Base-by-base conservation (phyloP, 1,140 invertebrate species). In the Drosophila auraria region DNA sequence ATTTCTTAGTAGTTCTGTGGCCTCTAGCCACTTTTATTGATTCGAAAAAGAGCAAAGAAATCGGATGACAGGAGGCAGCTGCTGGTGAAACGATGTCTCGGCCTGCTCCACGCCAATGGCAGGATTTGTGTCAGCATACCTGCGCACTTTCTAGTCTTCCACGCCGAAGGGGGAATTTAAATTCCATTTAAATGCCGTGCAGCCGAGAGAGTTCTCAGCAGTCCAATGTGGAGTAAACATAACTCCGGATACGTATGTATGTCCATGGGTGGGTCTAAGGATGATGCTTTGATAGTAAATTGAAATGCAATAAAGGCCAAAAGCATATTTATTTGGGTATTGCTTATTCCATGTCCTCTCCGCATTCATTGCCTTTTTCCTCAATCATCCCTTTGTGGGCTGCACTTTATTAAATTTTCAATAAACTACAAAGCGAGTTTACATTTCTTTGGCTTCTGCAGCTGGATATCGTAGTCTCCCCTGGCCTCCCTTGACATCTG, bases 251-350 rank as follows among this genome's bases (percentile, higher is more conserved):
- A 56, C 42, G 23, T 59, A 49, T 51, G 20, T 12, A 56, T 51
- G 38, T 59, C 14, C n/a, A 42, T 61, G 65, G 53, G 47, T 59
- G 36, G 36, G 70, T 58, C 11, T 14, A 17, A 23, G 45, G 42
- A 45, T 50, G 53, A 59, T 72, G 73, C 73, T 78, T 73, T 84
- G 77, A 73, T 78, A 74, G 78, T 62, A 78, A 81, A 86, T 73
- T 78, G 77, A 86, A 86, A 62, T 78, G 74, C 57, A 80, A 83
- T 83, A 80, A 83, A 80, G 74, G 61, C 69, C 66, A 83, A 77
- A 70, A 66, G 49, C 59, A 60, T 58, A 61, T 62, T 70, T 68
- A 68, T 76, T 83, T 64, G 50, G 59, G 9, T 57, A 70, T 62
- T 69, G 25, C 60, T 72, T 65, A 58, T 68, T 42, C 6, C 56